A percentile compares a stretch with the other conserved stretches of the same genome.
Conservation (phyloP, 2,113 vertebrate genomes). For the Proteles cristata region DNA sequence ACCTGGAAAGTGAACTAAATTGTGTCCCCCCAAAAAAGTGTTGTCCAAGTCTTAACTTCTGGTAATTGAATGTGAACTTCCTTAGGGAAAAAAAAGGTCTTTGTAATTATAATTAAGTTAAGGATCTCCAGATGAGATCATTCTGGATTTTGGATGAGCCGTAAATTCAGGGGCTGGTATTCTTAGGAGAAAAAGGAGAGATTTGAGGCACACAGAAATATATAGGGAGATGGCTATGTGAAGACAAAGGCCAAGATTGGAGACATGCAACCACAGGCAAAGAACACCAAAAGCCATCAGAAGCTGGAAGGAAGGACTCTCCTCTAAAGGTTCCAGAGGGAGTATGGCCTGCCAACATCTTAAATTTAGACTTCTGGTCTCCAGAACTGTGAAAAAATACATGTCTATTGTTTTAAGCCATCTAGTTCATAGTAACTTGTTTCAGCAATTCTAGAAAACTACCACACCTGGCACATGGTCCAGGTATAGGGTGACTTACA, state of each 20-base stretch:
- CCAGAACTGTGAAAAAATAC: not conserved
- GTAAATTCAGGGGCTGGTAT: not conserved
- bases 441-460: not conserved
- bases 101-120: not conserved
- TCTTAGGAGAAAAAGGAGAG: not conserved
- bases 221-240: not conserved
- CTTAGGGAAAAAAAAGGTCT: not conserved
- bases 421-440: not conserved
- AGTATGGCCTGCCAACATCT: not conserved
- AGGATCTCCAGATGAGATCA: not conserved
- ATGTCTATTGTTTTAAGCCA: not conserved
- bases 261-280: not conserved
- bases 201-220: not conserved
- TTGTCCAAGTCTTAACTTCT: not conserved
- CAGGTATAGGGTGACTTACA: not conserved
- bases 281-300: not conserved
- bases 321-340: not conserved
- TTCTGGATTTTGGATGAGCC: not conserved
- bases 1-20: not conserved
- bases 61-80: not conserved
- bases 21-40: not conserved
- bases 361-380: not conserved
- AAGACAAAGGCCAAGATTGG: not conserved
- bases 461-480: not conserved
- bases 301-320: not conserved